Base-by-base conservation (phyloP, 2,888 invertebrate genomes). In the Ectobius pallidus region DNA sequence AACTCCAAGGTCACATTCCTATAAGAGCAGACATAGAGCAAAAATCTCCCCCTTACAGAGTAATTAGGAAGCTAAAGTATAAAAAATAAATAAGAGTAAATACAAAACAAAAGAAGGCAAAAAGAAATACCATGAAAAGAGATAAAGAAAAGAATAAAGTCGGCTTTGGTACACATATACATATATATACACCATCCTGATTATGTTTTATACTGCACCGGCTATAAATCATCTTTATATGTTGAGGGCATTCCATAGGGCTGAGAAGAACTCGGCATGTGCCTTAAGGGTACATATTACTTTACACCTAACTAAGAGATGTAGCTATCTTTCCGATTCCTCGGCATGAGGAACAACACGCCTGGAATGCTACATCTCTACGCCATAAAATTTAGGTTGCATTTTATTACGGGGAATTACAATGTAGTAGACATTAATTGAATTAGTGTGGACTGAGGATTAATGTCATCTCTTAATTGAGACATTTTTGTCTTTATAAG, bases 21-120 rank as follows among this genome's bases (percentile, higher is more conserved):
- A n/a, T 27, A 32, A 11, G 44, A n/a, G 44, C 44, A 44, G 65
- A 65, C 65, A 44, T 44, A 42, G 65, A 27, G 65, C 65, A 65
- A 44, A 65, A 65, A 65, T 65, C 65, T 65, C 44, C n/a, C n/a
- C 65, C 65, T 65, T 65, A 65, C 65, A 39, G 65, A 65, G 65
- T 65, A 65, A 65, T 65, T 65, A 65, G 65, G 65, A 65, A 44
- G 65, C 65, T n/a, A 18, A 44, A 34, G 14, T 65, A 30, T 44
- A 65, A 65, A 65, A 65, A 65, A 44, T 65, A 44, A 65, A 63
- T 63, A 42, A 63, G 62, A 34, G 62, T 63, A 63, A 63, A 65
- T 65, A 65, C 65, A 65, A 44, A 65, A 44, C 65, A 65, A 65
- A 44, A 65, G 42, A 27, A 65, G 44, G 42, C 32, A 62, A 62